Evolutionary conservation across 2,797 vertebrate species (phyloP).

Genomic region (Tragopan temminckii): DNA sequence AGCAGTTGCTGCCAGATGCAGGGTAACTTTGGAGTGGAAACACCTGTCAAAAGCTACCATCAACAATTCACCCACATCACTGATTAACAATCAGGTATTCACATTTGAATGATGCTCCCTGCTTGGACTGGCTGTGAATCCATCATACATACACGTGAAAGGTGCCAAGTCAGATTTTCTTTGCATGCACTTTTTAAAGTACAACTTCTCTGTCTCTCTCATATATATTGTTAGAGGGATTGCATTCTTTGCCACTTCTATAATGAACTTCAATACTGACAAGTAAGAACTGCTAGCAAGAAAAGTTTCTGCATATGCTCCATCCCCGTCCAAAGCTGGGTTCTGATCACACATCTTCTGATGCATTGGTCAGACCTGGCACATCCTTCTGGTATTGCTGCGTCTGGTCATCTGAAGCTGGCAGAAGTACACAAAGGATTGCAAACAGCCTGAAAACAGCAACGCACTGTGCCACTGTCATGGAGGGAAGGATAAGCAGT

Average conservation of each 20-base stretch:
- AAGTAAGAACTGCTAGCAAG: background rate
- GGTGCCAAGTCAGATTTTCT: background rate
- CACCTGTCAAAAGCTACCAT: background rate
- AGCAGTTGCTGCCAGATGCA: background rate
- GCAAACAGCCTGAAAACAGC: no score
- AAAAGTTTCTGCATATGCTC: background rate
- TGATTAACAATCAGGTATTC: rapidly evolving
- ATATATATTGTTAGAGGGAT: rapidly evolving
- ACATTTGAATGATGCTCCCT: rapidly evolving
- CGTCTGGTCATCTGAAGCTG: background rate
- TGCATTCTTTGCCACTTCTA: background rate
- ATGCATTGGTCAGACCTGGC: rapidly evolving
- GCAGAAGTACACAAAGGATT: rapidly evolving
- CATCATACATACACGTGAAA: rapidly evolving
- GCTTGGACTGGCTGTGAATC: background rate
- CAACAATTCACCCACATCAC: background rate
- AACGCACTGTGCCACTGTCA: rapidly evolving
- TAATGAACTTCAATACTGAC: background rate
- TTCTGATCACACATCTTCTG: background rate
- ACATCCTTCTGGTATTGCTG: background rate
- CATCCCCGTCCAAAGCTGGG: rapidly evolving
- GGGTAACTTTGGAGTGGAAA: background rate
- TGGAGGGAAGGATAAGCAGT: background rate
- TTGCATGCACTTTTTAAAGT: background rate
- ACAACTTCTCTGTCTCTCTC: background rate